Evolutionary conservation across 2,797 vertebrate genomes (phyloP).

Genomic region (Balearica regulorum): DNA sequence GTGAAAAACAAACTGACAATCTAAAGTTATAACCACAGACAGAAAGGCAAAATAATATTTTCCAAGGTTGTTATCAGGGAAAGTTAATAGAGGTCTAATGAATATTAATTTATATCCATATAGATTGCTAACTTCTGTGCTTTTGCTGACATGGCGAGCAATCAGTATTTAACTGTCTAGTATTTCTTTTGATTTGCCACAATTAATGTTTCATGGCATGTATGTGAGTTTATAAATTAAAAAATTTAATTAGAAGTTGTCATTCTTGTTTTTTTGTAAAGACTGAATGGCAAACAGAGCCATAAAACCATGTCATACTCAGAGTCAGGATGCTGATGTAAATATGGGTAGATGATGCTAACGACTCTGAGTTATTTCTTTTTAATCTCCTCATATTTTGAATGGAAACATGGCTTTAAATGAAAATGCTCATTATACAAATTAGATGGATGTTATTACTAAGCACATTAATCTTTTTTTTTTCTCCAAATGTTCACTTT

Average conservation of each 20-base stretch:
- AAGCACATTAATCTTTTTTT: conserved; percentile 55
- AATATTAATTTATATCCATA: conserved; percentile 31
- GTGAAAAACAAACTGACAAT: not conserved
- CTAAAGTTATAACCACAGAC: not conserved
- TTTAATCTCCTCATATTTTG: conserved; percentile 44
- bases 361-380: conserved; percentile 39
- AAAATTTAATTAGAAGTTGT: conserved; percentile 68
- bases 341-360: not conserved
- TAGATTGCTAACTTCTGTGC: conserved; percentile 7
- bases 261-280: not conserved
- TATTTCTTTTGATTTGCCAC: conserved; percentile 68
- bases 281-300: not conserved
- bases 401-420: conserved; percentile 54
- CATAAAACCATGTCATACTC: not conserved
- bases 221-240: conserved; percentile 76
- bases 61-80: not conserved
- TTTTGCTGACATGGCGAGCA: conserved; percentile 63
- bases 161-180: conserved; percentile 76
- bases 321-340: not conserved
- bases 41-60: conserved; percentile 6
- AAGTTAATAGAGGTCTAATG: conserved; percentile 19
- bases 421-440: conserved; percentile 63
- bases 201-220: conserved; percentile 83
- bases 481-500: conserved; percentile 46
- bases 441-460: conserved; percentile 53